These are phyloP conservation scores for Dromiciops gliroides DNA, from an alignment of 2,113 vertebrate species.

Conservation along the genomic window DNA sequence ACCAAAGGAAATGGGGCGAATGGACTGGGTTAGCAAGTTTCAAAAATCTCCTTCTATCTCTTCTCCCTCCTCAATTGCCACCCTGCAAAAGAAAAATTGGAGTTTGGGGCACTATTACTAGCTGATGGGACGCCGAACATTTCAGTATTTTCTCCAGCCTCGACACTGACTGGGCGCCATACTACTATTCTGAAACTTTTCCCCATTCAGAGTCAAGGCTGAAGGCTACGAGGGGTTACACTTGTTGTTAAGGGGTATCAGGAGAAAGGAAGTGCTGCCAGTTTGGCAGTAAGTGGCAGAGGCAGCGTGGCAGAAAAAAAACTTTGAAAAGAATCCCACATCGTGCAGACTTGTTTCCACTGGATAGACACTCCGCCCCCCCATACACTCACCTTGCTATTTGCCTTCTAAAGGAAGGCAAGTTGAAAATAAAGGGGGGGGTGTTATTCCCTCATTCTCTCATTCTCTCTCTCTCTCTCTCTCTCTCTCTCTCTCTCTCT, in stretches of 20 bases:
- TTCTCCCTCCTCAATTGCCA: background rate
- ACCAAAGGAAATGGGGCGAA: background rate
- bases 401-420: background rate
- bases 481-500: no score
- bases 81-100: background rate
- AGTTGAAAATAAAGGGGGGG: no score
- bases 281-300: background rate
- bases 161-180: background rate
- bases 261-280: background rate
- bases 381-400: fast-evolving
- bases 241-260: background rate
- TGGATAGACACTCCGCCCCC: background rate
- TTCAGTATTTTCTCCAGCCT: background rate
- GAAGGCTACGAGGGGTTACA: background rate
- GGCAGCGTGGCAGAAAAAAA: background rate
- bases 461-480: no score
- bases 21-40: background rate
- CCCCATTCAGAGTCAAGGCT: background rate
- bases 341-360: background rate
- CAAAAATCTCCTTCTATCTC: background rate
- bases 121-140: background rate
- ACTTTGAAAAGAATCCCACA: background rate
- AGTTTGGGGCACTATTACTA: background rate
- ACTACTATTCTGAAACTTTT: background rate
- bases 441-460: no score